Evolutionary conservation across 2,797 vertebrate genomes (phyloP).

Genomic region (Yasuhikotakia modesta): DNA sequence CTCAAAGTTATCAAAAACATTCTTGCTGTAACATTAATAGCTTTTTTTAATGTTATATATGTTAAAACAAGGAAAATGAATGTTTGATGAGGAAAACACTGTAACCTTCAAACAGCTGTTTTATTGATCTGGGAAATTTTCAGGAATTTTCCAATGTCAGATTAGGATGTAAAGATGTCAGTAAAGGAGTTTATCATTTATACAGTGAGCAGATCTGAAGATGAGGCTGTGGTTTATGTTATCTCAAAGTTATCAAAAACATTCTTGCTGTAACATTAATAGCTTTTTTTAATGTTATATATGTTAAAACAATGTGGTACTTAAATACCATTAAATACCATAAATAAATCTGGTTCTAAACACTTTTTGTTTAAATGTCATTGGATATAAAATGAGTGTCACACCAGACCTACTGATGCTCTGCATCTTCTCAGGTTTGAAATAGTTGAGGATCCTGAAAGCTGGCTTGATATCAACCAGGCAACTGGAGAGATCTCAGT

Average conservation of each 20-base stretch:
- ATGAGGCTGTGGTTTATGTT: too few species aligned
- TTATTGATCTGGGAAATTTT: neutral
- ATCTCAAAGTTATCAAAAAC: too few species aligned
- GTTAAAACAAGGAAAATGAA: neutral
- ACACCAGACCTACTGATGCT: neutral
- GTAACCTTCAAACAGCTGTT: constrained; percentile 18
- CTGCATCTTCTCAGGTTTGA: constrained; percentile 76
- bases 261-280: too few species aligned
- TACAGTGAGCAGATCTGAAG: neutral
- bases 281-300: too few species aligned
- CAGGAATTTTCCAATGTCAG: neutral
- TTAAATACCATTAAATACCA: too few species aligned
- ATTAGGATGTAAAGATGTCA: neutral
- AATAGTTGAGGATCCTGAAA: constrained; percentile 83
- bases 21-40: too few species aligned
- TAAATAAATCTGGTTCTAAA: neutral
- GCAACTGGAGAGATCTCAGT: constrained; percentile 79
- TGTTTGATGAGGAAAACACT: constrained; percentile 25
- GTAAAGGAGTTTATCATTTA: neutral
- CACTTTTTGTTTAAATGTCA: neutral
- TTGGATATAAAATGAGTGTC: neutral
- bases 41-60: too few species aligned
- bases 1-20: too few species aligned
- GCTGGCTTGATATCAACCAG: constrained; percentile 83
- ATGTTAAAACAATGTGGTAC: too few species aligned